Base-by-base conservation (phyloP, 2,888 invertebrate species). In the Drosophila tanythrix region DNA sequence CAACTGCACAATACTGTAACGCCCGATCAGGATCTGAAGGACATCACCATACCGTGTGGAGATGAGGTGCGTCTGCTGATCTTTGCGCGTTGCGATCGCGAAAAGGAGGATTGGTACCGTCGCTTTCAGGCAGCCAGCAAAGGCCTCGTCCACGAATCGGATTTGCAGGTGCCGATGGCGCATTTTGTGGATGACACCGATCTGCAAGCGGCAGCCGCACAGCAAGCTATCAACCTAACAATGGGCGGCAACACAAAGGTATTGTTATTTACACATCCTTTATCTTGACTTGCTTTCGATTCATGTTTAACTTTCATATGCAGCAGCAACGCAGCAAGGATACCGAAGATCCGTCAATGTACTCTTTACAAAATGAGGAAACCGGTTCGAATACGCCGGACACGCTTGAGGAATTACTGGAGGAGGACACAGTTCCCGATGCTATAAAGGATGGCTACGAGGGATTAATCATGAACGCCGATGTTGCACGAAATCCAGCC, bases 61-160 rank as follows among this genome's bases (percentile, higher is more conserved):
- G 93, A 93, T 80, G 93, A 93, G 80, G 92, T 91, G 38, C 89
- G 93, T 46, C 71, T 93, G 33, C 62, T 93, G 57, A 68, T 93
- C 10, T 93, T 93, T 70, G 89, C 93, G 0, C 90, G 93, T 35
- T 90, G 91, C 38, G 92, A 92, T 73, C 90, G 93, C 21, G 93
- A 93, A 73, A 93, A 93, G 62, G 93, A 93, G 72, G 93, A 93
- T 73, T 93, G 93, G 93, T 93, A 92, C 82, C 90, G 93, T 13
- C 91, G 93, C 29, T 93, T 93, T 71, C 59, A 82, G 1, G 82
- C 92, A 3, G 93, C 93, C 56, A 93, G 93, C 62, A 77, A 66
- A 21, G 93, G 93, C 11, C 69, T 62, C 8, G 90, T 93, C 0
- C 87, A 91, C 48, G 93, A 93, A 70, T 90, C 91, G 60, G 92